Conservation (phyloP, 2,113 vertebrate genomes). For the Brachyhypopomus gauderio region DNA sequence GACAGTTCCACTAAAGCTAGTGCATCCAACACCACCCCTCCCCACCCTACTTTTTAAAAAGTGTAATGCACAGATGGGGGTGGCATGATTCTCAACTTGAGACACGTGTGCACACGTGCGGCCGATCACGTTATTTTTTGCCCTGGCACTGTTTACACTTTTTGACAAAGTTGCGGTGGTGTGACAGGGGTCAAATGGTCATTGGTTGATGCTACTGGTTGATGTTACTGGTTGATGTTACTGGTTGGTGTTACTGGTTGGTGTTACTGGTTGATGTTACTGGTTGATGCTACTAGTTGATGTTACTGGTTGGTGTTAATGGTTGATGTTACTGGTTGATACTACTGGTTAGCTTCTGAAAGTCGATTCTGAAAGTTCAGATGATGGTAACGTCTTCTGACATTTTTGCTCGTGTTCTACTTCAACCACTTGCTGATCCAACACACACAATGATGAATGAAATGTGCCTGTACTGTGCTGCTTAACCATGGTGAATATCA, state of each 20-base stretch:
- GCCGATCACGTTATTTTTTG: conserved; percentile 5
- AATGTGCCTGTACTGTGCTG: neutral
- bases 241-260: too few relatives aligned
- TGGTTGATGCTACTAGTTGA: too few relatives aligned
- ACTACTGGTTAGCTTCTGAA: neutral
- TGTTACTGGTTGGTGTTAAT: too few relatives aligned
- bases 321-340: too few relatives aligned
- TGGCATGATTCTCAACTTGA: conserved; percentile 12
- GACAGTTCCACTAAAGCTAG: conserved; percentile 55
- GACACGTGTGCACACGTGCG: neutral
- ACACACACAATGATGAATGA: conserved; percentile 25
- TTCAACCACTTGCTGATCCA: conserved; percentile 25
- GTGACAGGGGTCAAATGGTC: neutral
- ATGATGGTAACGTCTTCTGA: too few relatives aligned
- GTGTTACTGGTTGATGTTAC: too few relatives aligned
- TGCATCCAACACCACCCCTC: conserved; percentile 5
- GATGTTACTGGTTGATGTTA: neutral
- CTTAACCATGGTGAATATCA: neutral
- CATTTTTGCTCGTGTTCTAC: conserved; percentile 9
- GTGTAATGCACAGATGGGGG: conserved; percentile 43
- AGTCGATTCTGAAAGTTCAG: too few relatives aligned
- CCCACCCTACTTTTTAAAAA: conserved; percentile 13
- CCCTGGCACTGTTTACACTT: neutral
- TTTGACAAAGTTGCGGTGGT: neutral
- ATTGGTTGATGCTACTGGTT: neutral